Conservation (phyloP, 2,113 vertebrate species). For the Prietella phreatophila region DNA sequence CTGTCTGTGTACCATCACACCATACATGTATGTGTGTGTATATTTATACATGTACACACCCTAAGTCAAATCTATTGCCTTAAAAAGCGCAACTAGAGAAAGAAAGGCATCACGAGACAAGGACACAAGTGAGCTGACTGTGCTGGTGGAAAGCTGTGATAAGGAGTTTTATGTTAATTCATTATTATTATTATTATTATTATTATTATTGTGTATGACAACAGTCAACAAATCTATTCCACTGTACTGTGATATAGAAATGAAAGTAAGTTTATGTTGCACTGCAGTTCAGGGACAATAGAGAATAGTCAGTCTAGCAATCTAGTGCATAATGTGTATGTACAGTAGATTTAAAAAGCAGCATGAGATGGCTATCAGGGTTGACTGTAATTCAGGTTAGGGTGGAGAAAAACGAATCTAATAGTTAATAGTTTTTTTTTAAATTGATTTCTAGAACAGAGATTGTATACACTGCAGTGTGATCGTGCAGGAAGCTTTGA, state of each 20-base stretch:
- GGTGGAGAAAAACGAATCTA: constrained; percentile 2
- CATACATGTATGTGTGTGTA: not conserved
- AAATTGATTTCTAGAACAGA: constrained; percentile 38
- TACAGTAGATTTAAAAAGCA: not conserved
- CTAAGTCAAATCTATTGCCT: constrained; percentile 11
- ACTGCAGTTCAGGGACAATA: not conserved
- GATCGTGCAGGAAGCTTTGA: constrained; percentile 57
- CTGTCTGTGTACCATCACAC: not conserved
- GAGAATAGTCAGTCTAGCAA: not conserved
- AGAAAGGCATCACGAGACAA: not conserved
- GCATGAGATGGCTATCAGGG: not conserved
- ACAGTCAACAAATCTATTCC: not conserved
- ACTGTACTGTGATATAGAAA: not conserved
- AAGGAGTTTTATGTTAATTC: not conserved
- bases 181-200: not conserved
- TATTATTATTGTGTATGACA: not conserved
- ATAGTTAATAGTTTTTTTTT: not conserved
- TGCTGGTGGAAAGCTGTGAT: not conserved
- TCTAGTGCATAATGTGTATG: not conserved
- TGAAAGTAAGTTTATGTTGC: not conserved
- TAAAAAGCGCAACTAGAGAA: not conserved
- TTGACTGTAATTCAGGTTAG: not conserved
- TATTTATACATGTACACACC: not conserved
- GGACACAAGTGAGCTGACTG: not conserved
- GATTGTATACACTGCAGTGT: constrained; percentile 11